These are phyloP conservation scores for Eumacrocentrus americanus DNA, from an alignment of 2,888 invertebrate genomes.

Conservation along the genomic window DNA sequence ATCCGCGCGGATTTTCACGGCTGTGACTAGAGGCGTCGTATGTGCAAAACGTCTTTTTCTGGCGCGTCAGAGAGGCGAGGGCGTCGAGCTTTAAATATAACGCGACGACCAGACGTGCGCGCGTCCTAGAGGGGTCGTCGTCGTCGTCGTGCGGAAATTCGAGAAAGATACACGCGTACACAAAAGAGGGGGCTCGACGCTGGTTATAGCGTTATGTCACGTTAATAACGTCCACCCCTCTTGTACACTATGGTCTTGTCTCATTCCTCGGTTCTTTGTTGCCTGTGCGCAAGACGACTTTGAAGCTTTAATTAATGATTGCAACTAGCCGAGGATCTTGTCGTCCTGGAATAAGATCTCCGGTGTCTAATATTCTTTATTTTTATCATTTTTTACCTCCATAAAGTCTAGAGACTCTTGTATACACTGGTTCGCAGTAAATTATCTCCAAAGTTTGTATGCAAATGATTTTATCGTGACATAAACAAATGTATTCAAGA, in stretches of 20 bases:
- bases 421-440: conserved; percentile 11
- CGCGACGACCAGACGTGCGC: conserved; percentile 7
- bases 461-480: background rate
- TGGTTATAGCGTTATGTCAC: conserved; percentile 51
- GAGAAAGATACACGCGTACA: conserved; percentile 20
- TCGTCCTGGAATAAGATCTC: background rate
- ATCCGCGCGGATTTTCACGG: background rate
- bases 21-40: background rate
- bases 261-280: background rate
- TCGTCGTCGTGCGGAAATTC: background rate
- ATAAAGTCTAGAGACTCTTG: conserved; percentile 1
- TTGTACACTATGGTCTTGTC: conserved; percentile 2
- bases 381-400: background rate
- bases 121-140: background rate
- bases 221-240: conserved; percentile 51
- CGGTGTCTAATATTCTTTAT: background rate
- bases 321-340: conserved; percentile 4
- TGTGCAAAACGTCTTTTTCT: conserved; percentile 21
- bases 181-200: conserved; percentile 31
- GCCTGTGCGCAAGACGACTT: conserved; percentile 36
- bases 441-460: conserved; percentile 7
- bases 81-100: conserved; percentile 37
- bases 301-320: conserved; percentile 55
- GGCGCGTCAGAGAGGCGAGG: conserved; percentile 32
- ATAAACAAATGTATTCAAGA: no score